These are phyloP conservation scores for Pyrocephalus nanus DNA, from an alignment of 2,797 vertebrate species.

Conservation along the genomic window DNA sequence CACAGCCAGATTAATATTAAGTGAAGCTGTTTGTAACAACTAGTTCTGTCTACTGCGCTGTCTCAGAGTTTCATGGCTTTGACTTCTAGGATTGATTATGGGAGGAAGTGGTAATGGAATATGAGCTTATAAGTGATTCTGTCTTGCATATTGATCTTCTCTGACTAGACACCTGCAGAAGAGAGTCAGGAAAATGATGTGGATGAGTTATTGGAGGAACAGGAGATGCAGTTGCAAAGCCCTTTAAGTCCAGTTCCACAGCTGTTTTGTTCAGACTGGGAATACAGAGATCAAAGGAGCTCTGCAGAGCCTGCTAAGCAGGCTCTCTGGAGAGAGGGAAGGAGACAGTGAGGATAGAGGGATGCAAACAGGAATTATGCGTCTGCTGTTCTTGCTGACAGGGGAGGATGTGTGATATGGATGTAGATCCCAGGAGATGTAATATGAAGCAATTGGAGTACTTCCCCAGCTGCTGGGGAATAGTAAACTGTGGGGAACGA, in stretches of 20 bases:
- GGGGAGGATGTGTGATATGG: neutral
- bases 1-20: neutral
- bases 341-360: neutral
- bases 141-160: neutral
- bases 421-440: neutral
- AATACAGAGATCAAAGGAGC: neutral
- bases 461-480: neutral
- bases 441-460: neutral
- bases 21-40: neutral
- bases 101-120: neutral
- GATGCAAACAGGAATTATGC: neutral
- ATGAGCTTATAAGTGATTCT: neutral
- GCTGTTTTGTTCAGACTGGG: neutral
- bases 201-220: neutral
- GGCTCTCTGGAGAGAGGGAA: neutral
- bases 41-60: neutral
- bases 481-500: neutral
- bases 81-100: neutral
- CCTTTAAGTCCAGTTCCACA: neutral
- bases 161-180: neutral
- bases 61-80: neutral
- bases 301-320: neutral
- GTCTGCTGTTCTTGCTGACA: neutral
- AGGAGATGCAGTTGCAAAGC: neutral
- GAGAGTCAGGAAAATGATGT: neutral